Evolutionary conservation across 2,797 vertebrate species (phyloP).

Genomic region (Alca torda): DNA sequence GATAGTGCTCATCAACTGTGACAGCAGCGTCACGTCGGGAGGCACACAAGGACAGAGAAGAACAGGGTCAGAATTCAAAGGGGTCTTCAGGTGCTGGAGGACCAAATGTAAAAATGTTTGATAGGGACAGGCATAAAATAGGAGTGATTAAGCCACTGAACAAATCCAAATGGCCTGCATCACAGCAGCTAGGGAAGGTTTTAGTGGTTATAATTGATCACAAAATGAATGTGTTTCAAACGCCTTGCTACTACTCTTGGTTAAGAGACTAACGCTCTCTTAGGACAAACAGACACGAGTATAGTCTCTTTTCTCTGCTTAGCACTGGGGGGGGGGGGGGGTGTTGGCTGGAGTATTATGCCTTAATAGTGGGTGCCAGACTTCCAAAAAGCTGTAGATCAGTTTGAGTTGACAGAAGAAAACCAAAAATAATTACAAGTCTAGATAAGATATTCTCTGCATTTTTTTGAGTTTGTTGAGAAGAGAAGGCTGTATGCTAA

Average conservation of each 20-base stretch:
- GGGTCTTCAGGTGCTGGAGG: background rate
- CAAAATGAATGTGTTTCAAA: background rate
- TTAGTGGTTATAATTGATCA: background rate
- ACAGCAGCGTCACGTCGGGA: rapidly evolving
- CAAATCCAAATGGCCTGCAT: background rate
- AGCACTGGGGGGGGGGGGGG: no score
- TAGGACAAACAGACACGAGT: background rate
- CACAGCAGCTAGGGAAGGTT: background rate
- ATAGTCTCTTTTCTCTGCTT: background rate
- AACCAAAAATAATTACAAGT: background rate
- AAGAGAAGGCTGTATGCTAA: background rate
- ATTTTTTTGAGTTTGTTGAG: background rate
- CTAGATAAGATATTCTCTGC: background rate
- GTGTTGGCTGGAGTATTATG: background rate
- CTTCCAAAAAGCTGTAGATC: background rate
- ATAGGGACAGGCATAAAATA: background rate
- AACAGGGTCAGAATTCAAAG: background rate
- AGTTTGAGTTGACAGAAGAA: background rate
- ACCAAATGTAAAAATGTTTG: background rate
- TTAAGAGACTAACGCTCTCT: background rate
- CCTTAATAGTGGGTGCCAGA: background rate
- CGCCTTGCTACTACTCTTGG: background rate
- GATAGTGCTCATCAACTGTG: background rate
- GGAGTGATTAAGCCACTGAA: background rate
- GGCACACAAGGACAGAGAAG: background rate